phyloP scores from a whole-genome alignment of 92 coral and sea anemone species.

The Galaxea fascicularis region DNA sequence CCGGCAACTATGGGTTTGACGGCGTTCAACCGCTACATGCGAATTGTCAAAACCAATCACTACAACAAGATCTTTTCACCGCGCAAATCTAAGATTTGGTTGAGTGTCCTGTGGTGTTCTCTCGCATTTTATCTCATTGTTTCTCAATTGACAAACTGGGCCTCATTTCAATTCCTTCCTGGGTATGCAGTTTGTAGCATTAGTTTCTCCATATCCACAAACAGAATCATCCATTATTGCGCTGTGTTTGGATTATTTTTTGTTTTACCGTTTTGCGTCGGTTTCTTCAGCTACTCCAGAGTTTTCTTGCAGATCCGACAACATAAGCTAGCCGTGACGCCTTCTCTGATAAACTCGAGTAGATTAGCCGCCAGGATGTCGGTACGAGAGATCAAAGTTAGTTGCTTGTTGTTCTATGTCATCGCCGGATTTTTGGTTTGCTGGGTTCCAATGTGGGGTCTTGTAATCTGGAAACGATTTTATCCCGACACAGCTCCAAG shows the following conservation, averaged over 20 bases:
- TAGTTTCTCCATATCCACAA: conserved; percentile 5
- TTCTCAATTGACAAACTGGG: conserved; percentile 24
- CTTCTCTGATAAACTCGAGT: background rate
- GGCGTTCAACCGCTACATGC: conserved; percentile 75
- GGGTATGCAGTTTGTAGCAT: conserved; percentile 56
- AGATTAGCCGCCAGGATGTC: conserved; percentile 1
- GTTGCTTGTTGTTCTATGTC: conserved; percentile 17
- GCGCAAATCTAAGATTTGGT: conserved; percentile 48
- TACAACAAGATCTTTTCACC: conserved; percentile 72
- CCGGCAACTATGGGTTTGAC: conserved; percentile 73
- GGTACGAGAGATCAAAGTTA: conserved; percentile 6
- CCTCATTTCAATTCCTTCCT: conserved; percentile 34
- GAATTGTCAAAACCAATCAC: conserved; percentile 62
- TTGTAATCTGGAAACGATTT: conserved; percentile 26
- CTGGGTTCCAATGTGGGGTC: conserved; percentile 41
- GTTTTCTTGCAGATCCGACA: conserved; percentile 18
- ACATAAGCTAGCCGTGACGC: background rate
- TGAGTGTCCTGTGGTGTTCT: conserved; percentile 33
- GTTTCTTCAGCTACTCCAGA: conserved; percentile 35
- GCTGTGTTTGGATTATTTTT: conserved; percentile 15
- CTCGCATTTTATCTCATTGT: conserved; percentile 43
- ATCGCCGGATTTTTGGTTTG: conserved; percentile 18
- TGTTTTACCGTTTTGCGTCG: conserved; percentile 24
- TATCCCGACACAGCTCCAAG: conserved; percentile 7
- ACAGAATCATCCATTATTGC: conserved; percentile 40